phyloP scores from a whole-genome alignment of 2,797 vertebrate species.

The Furcifer pardalis region DNA sequence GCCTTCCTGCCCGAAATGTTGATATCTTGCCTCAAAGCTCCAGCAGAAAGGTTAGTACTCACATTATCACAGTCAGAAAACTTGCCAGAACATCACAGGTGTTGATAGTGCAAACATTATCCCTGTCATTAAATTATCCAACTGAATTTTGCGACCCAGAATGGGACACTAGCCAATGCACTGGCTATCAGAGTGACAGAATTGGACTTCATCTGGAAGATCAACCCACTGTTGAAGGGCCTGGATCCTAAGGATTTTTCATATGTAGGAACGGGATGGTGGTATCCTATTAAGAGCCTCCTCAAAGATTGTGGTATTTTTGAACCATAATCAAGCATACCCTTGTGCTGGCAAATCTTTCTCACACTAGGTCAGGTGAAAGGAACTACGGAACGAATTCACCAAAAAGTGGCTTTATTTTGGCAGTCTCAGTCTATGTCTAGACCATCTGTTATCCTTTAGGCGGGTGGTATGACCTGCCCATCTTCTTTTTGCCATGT shows the following conservation, averaged over 20 bases:
- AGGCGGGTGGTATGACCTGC: too few relatives aligned
- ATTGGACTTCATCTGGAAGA: neutral
- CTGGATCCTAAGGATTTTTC: neutral
- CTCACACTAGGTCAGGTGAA: too few relatives aligned
- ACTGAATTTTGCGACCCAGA: neutral
- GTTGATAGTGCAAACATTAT: constrained; percentile 26
- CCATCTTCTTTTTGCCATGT: too few relatives aligned
- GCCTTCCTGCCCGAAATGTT: neutral
- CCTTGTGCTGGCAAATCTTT: too few relatives aligned
- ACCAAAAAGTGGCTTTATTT: too few relatives aligned
- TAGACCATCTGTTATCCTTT: too few relatives aligned
- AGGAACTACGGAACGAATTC: too few relatives aligned
- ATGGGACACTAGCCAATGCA: constrained; percentile 17
- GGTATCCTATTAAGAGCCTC: neutral
- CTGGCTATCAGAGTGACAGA: neutral
- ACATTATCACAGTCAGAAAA: constrained; percentile 15
- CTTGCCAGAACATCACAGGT: constrained; percentile 29
- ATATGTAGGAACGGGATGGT: neutral
- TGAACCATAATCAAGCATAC: too few relatives aligned
- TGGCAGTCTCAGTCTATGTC: too few relatives aligned
- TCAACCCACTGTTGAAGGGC: neutral
- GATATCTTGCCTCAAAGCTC: neutral
- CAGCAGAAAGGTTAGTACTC: constrained; percentile 11
- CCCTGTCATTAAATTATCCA: constrained; percentile 31
- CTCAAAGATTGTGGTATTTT: too few relatives aligned